Conservation (phyloP, 2,797 vertebrate species). For the Enteromius treurensis region DNA sequence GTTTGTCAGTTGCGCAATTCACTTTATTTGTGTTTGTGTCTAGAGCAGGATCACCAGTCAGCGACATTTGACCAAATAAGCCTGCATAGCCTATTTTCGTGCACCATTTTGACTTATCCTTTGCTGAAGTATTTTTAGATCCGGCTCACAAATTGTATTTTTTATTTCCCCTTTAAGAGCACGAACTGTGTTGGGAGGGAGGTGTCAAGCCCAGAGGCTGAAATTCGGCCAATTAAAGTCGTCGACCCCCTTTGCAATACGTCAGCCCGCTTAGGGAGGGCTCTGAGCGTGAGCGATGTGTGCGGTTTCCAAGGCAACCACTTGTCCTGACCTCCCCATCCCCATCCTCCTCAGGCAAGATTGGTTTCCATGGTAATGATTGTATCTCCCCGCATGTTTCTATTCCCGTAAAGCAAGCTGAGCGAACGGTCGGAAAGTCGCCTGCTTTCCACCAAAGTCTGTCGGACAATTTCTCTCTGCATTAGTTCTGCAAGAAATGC, state of each 20-base stretch:
- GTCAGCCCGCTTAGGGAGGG: conserved; percentile 56
- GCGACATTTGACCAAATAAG: neutral
- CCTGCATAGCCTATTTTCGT: neutral
- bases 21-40: neutral
- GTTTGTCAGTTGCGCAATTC: conserved; percentile 22
- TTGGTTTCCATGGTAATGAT: conserved; percentile 68
- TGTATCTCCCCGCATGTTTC: conserved; percentile 61
- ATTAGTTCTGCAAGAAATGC: conserved; percentile 15
- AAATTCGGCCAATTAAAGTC: conserved; percentile 68
- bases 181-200: conserved; percentile 54
- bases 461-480: conserved; percentile 43
- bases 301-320: conserved; percentile 70
- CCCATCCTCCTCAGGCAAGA: conserved; percentile 62
- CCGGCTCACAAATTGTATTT: conserved; percentile 45
- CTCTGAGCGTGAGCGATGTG: conserved; percentile 61
- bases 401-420: conserved; percentile 67
- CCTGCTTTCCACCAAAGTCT: conserved; percentile 47
- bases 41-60: neutral
- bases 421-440: conserved; percentile 64
- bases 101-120: neutral
- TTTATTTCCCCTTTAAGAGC: conserved; percentile 68
- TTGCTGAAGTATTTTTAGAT: conserved; percentile 38
- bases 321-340: conserved; percentile 67
- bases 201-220: conserved; percentile 63
- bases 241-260: conserved; percentile 56